Base-by-base conservation (phyloP, 2,113 vertebrate species). In the Elgaria multicarinata region DNA sequence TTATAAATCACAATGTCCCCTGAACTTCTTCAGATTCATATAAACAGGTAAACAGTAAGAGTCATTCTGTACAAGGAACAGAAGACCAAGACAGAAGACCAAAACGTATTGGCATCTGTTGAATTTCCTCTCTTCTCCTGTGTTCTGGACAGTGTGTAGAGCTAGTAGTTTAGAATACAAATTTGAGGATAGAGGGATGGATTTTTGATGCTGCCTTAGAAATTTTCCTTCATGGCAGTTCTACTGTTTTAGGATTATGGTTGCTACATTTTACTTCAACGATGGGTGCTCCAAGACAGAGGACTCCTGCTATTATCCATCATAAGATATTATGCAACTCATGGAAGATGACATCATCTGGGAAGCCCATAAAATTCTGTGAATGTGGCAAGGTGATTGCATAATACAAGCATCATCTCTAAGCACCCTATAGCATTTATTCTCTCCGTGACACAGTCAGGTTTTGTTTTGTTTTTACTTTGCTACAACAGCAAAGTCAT, bases 91-190 rank as follows among this genome's bases (percentile, higher is more conserved):
- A 33, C n/a, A 55, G 53, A 79, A 79, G 7, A 14, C 3, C 18
- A 55, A n/a, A 14, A 13, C 44, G 31, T 83, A 10, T 14, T 83
- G 62, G 64, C 3, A 69, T 24, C 28, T 83, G 64, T 20, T 83
- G 39, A 31, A 44, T 77, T n/a, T n/a, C n/a, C 42, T 46, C 42
- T 28, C 77, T 18, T 83, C 81, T 31, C 79, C 26, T 44, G 20
- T 90, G 95, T 90, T 10, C 24, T 58, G 81, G 13, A 69, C 64
- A 46, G 6, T 18, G 28, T 66, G 26, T 42, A 83, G 28, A 18
- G n/a, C 36, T 33, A 33, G 42, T 83, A 66, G 44, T 36, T 58
- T 2, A 67, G 6, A 7, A 39, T 39, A 22, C 9, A 24, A 39
- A 3, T 75, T 22, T 13, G 31, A 14, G 16, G 16, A 31, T 44